These are phyloP conservation scores for Gymnosoma rotundatum DNA, from an alignment of 2,888 invertebrate species.

Conservation along the genomic window DNA sequence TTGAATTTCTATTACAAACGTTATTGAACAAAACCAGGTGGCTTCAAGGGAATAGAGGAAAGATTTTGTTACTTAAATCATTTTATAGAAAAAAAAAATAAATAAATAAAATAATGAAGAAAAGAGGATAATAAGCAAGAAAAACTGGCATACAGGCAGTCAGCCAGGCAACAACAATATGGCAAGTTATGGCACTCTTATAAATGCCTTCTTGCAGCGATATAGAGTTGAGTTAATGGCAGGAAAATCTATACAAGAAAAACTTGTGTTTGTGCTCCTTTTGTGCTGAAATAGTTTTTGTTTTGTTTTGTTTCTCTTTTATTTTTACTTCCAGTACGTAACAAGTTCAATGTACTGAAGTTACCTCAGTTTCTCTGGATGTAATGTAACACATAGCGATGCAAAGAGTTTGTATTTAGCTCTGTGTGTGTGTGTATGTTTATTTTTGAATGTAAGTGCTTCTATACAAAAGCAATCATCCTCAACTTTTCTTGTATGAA, in stretches of 20 bases:
- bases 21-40: conserved; percentile 47
- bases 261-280: conserved; percentile 67
- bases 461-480: conserved; percentile 56
- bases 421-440: conserved; percentile 9
- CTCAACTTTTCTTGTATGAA: conserved; percentile 46
- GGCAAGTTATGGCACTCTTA: conserved; percentile 44
- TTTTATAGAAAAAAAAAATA: conserved; percentile 27
- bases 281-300: conserved; percentile 61
- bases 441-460: conserved; percentile 18
- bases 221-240: conserved; percentile 43
- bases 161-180: conserved; percentile 16
- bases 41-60: conserved; percentile 50
- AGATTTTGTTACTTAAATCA: conserved; percentile 41
- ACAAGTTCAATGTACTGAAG: conserved; percentile 68
- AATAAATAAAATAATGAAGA: conserved; percentile 6
- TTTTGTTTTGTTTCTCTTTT: conserved; percentile 37
- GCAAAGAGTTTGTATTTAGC: not conserved
- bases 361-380: conserved; percentile 64
- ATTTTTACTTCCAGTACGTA: conserved; percentile 35
- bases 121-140: conserved; percentile 65
- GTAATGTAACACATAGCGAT: conserved; percentile 30
- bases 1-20: conserved; percentile 23
- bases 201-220: conserved; percentile 40
- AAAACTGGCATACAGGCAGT: conserved; percentile 44
- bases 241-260: conserved; percentile 65